Conservation (phyloP, 92 coral and sea anemone species). For the Phenganax marumi region DNA sequence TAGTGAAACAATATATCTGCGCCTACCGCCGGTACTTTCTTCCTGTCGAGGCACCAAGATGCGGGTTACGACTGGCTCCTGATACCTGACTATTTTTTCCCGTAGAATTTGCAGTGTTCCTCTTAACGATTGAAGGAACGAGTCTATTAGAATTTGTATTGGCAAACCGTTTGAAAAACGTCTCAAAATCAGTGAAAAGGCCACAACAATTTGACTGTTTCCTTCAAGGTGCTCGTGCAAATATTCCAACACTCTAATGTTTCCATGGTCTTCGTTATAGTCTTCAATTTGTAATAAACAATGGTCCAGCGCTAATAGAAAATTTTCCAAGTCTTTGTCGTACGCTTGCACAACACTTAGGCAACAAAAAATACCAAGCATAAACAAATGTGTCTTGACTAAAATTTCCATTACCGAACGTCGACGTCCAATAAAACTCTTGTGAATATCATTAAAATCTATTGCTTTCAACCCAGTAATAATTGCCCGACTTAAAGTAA, state of each 20-base stretch:
- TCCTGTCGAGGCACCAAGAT: constrained; percentile 42
- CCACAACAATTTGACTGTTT: not conserved
- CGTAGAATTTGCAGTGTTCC: not conserved
- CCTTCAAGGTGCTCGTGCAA: not conserved
- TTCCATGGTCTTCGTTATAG: not conserved
- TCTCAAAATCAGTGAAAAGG: not conserved
- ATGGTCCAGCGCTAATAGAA: not conserved
- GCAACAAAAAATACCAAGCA: not conserved
- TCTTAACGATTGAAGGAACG: not conserved
- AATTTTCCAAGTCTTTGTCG: constrained; percentile 1
- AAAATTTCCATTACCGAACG: not conserved
- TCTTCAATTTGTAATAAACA: not conserved
- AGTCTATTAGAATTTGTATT: not conserved
- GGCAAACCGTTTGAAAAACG: not conserved
- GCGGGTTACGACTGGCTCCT: not conserved
- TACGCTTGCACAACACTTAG: not conserved
- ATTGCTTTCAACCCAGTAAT: no score
- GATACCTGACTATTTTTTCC: constrained; percentile 2
- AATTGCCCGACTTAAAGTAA: no score
- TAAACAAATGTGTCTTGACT: not conserved
- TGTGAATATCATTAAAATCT: no score
- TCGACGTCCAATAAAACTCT: no score
- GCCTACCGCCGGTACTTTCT: constrained; percentile 44
- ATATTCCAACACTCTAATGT: not conserved
- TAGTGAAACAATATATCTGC: constrained; percentile 36